Conservation (phyloP, 2,888 invertebrate species). For the Callyntrura sp. region DNA sequence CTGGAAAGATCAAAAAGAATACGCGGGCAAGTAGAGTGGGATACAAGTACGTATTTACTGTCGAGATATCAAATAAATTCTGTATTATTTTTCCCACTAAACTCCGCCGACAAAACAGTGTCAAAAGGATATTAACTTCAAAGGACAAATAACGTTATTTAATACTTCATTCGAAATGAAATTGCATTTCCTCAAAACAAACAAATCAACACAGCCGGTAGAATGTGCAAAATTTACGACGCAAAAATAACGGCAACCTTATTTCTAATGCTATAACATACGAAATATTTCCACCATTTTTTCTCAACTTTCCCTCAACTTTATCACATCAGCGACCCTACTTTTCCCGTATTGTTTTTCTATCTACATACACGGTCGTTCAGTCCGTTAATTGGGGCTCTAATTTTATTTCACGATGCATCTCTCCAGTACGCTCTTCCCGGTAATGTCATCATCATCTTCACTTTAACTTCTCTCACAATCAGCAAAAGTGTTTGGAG, state of each 20-base stretch:
- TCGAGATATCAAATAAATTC: too few species aligned
- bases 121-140: too few species aligned
- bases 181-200: too few species aligned
- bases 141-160: too few species aligned
- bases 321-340: not conserved
- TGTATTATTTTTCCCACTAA: too few species aligned
- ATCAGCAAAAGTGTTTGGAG: constrained; percentile 43
- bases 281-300: not conserved
- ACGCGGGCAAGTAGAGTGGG: too few species aligned
- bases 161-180: too few species aligned
- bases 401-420: constrained; percentile 64
- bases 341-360: constrained; percentile 1
- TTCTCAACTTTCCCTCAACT: constrained; percentile 8
- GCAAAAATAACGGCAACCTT: not conserved
- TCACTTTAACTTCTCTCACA: constrained; percentile 40
- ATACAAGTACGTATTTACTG: too few species aligned
- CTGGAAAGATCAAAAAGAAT: too few species aligned
- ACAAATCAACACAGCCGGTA: too few species aligned
- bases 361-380: constrained; percentile 24
- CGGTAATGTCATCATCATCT: constrained; percentile 13
- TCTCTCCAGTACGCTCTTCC: constrained; percentile 4
- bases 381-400: constrained; percentile 54
- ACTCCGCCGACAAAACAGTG: too few species aligned
- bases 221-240: too few species aligned
- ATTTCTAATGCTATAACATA: not conserved